Conservation (phyloP, 2,888 invertebrate genomes). For the Gnatocerus cornutus region DNA sequence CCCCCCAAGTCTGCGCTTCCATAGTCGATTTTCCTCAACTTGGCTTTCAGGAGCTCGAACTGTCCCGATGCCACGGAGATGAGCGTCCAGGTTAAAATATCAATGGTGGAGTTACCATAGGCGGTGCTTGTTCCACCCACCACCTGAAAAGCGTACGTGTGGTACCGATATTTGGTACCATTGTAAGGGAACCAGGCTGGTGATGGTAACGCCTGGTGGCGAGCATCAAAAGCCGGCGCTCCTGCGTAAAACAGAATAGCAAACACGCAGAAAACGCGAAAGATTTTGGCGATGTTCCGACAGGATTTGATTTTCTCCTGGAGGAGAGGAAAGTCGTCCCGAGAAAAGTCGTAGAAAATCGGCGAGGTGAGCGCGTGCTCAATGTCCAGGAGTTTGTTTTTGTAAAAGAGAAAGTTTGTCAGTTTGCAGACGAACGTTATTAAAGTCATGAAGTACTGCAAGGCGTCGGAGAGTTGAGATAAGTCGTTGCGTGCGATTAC, state of each 20-base stretch:
- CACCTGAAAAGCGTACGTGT: constrained; percentile 53
- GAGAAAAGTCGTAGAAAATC: not conserved
- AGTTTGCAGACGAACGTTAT: not conserved
- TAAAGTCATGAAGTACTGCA: not conserved
- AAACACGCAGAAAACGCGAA: not conserved
- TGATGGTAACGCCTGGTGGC: constrained; percentile 45
- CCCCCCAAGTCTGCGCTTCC: constrained; percentile 7
- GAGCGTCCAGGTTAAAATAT: constrained; percentile 51
- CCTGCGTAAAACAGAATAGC: no score
- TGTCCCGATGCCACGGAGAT: constrained; percentile 55
- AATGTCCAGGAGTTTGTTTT: not conserved
- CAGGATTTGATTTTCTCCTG: not conserved
- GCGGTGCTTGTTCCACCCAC: constrained; percentile 53
- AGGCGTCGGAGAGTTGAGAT: not conserved
- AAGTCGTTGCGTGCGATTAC: not conserved
- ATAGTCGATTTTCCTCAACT: constrained; percentile 49
- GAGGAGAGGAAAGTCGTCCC: not conserved
- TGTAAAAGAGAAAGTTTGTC: not conserved
- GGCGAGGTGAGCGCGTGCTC: not conserved
- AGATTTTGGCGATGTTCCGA: not conserved
- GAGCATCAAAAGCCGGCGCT: constrained; percentile 52
- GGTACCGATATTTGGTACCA: constrained; percentile 47
- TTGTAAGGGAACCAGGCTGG: constrained; percentile 55
- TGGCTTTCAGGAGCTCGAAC: constrained; percentile 55
- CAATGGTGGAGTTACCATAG: constrained; percentile 54